Percentiles rank a stretch among this genome's conserved stretches.
Conservation (phyloP, 2,113 vertebrate genomes). For the Natator depressus region DNA sequence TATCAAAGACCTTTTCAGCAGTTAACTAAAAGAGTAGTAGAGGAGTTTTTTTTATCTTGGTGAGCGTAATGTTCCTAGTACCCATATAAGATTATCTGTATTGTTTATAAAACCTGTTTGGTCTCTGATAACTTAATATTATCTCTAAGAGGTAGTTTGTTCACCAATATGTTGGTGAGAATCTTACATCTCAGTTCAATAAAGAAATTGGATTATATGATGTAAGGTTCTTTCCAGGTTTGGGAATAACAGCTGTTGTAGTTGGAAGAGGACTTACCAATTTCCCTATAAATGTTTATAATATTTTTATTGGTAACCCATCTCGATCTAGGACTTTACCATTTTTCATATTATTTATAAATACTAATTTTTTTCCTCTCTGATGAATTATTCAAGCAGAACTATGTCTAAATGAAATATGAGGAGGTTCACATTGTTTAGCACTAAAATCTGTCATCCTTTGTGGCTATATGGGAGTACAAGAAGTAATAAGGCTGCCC, state of each 20-base stretch:
- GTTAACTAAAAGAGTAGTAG: background rate
- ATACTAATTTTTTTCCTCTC: background rate
- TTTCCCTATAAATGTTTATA: background rate
- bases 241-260: background rate
- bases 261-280: background rate
- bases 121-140: slow-evolving; percentile 14
- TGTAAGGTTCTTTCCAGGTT: background rate
- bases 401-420: background rate
- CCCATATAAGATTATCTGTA: background rate
- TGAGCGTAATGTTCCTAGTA: background rate
- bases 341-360: background rate
- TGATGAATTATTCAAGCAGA: background rate
- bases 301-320: background rate
- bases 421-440: background rate
- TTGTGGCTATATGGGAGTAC: background rate
- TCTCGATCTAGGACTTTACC: background rate
- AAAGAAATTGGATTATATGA: background rate
- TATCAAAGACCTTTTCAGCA: background rate
- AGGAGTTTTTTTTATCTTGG: background rate
- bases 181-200: background rate
- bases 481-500: background rate
- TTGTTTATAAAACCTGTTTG: background rate
- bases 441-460: background rate
- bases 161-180: background rate
- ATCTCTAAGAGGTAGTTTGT: background rate